These are phyloP conservation scores for Syngnathoides biaculeatus DNA, from an alignment of 2,113 vertebrate species.

Conservation along the genomic window DNA sequence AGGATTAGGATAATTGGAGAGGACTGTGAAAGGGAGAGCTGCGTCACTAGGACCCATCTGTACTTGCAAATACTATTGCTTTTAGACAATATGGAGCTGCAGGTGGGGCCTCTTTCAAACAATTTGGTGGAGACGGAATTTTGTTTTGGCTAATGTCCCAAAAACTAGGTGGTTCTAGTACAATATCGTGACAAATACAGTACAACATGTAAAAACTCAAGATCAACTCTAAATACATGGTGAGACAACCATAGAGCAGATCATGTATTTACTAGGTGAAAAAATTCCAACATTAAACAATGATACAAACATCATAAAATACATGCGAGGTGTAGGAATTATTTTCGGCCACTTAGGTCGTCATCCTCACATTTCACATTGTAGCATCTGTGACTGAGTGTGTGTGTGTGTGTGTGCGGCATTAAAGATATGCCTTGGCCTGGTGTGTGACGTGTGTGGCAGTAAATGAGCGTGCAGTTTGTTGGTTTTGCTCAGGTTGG, in stretches of 20 bases:
- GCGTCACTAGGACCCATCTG: slow-evolving; percentile 25
- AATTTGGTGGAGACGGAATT: neutral
- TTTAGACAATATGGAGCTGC: slow-evolving; percentile 26
- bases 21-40: slow-evolving; percentile 30
- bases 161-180: neutral
- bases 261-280: neutral
- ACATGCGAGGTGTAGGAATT: no score
- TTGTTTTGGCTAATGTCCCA: neutral
- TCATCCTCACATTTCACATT: no score
- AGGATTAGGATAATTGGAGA: slow-evolving; percentile 44
- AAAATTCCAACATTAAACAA: neutral
- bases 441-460: no score
- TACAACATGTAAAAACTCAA: neutral
- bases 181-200: neutral
- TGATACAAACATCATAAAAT: neutral
- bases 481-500: no score
- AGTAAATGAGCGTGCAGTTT: no score
- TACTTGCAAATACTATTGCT: slow-evolving; percentile 41
- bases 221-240: neutral
- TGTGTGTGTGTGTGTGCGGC: neutral
- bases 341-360: no score
- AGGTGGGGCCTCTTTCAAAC: slow-evolving; percentile 18
- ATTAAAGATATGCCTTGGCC: neutral
- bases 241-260: neutral
- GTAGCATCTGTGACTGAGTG: no score